phyloP scores from a whole-genome alignment of 64 coral and sea anemone species.

The Catalaphyllia jardinei region DNA sequence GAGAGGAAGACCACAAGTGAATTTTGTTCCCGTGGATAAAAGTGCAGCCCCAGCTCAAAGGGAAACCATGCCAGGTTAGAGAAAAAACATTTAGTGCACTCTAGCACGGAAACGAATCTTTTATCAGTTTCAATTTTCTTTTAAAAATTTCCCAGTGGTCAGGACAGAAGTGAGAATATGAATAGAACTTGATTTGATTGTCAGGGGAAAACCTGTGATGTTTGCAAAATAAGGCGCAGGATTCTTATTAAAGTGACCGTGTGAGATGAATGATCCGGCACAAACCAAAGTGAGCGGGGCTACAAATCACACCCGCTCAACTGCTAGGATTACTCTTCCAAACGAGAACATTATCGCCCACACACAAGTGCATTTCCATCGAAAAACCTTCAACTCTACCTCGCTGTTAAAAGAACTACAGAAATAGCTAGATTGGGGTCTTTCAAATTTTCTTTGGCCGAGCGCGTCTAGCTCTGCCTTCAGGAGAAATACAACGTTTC shows the following conservation, averaged over 20 bases:
- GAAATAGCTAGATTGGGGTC: neutral
- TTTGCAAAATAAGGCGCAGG: neutral
- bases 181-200: slow-evolving; percentile 16
- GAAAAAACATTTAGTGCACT: neutral
- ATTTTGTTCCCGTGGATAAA: neutral
- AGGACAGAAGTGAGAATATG: neutral
- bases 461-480: neutral
- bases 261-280: neutral
- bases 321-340: slow-evolving; percentile 26
- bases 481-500: neutral
- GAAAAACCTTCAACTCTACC: neutral
- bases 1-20: slow-evolving; percentile 6
- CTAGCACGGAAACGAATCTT: neutral
- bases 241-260: neutral
- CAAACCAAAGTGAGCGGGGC: neutral
- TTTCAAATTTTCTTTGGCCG: neutral
- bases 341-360: neutral
- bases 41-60: neutral
- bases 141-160: neutral
- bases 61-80: slow-evolving; percentile 15
- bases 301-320: slow-evolving; percentile 37
- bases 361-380: neutral
- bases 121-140: neutral
- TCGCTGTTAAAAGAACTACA: neutral
- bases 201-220: neutral